Evolutionary conservation across 2,888 invertebrate species (phyloP), one percentile per base, ranked within the genome.

Genomic region (Rhyacophila evoluta): DNA sequence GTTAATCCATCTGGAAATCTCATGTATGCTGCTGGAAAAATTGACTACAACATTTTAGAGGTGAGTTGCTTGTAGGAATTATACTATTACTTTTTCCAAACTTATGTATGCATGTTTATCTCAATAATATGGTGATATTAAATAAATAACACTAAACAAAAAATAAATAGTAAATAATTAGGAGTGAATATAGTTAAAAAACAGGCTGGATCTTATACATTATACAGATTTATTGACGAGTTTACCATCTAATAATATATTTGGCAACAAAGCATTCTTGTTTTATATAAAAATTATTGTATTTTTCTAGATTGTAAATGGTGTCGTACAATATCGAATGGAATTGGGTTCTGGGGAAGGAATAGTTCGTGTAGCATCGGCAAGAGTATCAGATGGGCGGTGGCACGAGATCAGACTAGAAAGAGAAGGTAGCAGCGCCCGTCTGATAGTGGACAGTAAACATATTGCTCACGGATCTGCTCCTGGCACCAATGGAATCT

Each of bases 271-370:
- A n/a, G n/a, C n/a, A n/a, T n/a, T n/a, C n/a, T n/a, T n/a, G n/a
- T n/a, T n/a, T n/a, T n/a, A n/a, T n/a, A n/a, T n/a, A n/a, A n/a
- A n/a, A n/a, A n/a, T n/a, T n/a, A n/a, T n/a, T n/a, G n/a, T n/a
- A n/a, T n/a, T 33, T 6, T 85, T 86, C 37, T 83, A 92, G 91
- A 90, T 95, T 77, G 93, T 92, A 15, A 95, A 96, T 86, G 98
- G 98, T 0, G 92, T 92, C 72, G 92, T 97, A 10, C 97, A 96
- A 86, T 97, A 97, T 87, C 92, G 95, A 83, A 97, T 97, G 90
- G 96, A 98, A 86, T 92, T 98, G 83, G 98, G 98, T 19, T 95
- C 95, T 83, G 98, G 98, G 4, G 95, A 95, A 87, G 97, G 96
- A 38, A 88, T 94, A 75, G 94, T 97, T 33, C 91, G 94, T 81